A percentile compares a stretch with the other conserved stretches of the same genome.
Conservation (phyloP, 2,113 vertebrate species). For the Todiramphus chloris region DNA sequence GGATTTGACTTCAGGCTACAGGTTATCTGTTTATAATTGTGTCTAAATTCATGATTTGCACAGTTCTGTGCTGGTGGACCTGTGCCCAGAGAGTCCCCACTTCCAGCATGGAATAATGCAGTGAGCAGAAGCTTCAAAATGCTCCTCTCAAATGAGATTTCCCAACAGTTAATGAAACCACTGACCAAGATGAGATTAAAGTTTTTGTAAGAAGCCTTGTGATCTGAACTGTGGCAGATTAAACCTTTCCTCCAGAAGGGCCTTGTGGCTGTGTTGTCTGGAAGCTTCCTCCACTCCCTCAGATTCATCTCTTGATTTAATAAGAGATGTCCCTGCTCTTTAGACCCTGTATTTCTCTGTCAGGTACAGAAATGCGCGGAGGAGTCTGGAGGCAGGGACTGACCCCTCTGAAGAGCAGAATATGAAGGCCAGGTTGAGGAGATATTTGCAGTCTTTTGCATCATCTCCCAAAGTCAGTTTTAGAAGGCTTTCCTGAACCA, state of each 20-base stretch:
- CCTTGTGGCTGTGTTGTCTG: not conserved
- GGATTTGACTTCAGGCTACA: not conserved
- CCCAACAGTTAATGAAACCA: not conserved
- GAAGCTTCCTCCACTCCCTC: not conserved
- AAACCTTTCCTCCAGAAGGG: not conserved
- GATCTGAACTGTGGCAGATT: not conserved
- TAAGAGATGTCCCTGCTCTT: not conserved
- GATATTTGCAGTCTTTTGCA: not conserved
- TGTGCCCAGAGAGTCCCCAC: not conserved
- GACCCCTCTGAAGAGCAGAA: not conserved
- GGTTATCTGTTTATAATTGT: not conserved
- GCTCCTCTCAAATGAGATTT: not conserved
- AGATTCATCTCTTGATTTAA: not conserved
- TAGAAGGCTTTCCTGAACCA: not conserved
- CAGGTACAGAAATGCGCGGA: not conserved
- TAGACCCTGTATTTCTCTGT: not conserved
- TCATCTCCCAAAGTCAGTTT: not conserved
- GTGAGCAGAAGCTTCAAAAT: not conserved
- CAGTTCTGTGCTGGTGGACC: not conserved
- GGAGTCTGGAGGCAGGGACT: not conserved
- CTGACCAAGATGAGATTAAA: not conserved
- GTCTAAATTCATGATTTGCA: not conserved
- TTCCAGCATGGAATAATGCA: not conserved
- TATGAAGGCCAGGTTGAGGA: not conserved
- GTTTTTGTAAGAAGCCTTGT: not conserved